Evolutionary conservation across 2,113 vertebrate genomes (phyloP).

Genomic region (Elgaria multicarinata): DNA sequence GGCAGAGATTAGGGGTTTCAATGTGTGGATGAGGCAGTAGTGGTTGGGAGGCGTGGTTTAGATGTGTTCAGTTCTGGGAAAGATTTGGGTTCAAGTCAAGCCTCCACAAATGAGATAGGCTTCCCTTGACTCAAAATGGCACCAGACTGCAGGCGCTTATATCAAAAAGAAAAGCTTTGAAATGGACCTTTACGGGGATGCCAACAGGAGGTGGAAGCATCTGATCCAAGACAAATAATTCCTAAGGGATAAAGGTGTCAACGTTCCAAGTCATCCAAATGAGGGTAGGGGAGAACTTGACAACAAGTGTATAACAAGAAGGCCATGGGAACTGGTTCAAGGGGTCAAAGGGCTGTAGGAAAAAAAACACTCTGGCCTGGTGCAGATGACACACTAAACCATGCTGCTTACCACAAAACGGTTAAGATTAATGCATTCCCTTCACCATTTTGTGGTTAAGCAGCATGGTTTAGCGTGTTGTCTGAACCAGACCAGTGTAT

Average conservation of each 20-base stretch:
- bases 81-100: background rate
- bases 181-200: background rate
- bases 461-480: too few relatives aligned
- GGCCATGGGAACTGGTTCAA: too few relatives aligned
- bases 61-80: background rate
- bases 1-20: background rate
- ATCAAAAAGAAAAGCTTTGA: background rate
- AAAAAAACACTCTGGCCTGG: too few relatives aligned
- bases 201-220: background rate
- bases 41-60: background rate
- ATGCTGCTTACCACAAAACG: too few relatives aligned
- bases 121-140: background rate
- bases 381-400: background rate
- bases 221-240: background rate
- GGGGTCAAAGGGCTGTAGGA: too few relatives aligned
- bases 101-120: background rate
- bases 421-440: too few relatives aligned
- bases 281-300: background rate
- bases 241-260: background rate
- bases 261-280: background rate
- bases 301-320: too few relatives aligned
- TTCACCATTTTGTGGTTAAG: too few relatives aligned
- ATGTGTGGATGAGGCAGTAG: background rate
- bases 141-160: too few relatives aligned
- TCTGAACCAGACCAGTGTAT: background rate